These are phyloP conservation scores for Syrmaticus mikado DNA, from an alignment of 2,113 vertebrate species.

Conservation along the genomic window DNA sequence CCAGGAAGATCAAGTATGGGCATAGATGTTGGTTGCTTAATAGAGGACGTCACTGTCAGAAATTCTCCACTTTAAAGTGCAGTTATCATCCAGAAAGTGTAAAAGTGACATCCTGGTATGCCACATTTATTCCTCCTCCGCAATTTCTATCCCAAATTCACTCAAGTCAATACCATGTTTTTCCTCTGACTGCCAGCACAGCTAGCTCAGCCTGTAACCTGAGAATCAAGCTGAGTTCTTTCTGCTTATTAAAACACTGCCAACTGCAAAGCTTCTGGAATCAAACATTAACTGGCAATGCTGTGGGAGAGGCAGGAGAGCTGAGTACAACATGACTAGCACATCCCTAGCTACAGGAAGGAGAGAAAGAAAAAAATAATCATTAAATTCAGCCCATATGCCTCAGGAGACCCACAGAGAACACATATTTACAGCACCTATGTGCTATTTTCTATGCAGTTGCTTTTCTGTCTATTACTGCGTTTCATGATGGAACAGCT, in stretches of 20 bases:
- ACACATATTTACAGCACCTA: neutral
- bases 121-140: slow-evolving; percentile 61
- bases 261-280: slow-evolving; percentile 67
- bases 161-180: slow-evolving; percentile 64
- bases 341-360: slow-evolving; percentile 16
- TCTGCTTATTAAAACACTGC: slow-evolving; percentile 70
- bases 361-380: neutral
- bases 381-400: neutral
- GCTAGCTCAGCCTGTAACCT: slow-evolving; percentile 67
- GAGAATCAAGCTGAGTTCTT: slow-evolving; percentile 69
- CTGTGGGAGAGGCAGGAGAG: slow-evolving; percentile 37
- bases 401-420: neutral
- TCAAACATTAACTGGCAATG: slow-evolving; percentile 42
- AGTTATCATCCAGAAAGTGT: slow-evolving; percentile 62
- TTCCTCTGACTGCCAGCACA: slow-evolving; percentile 58
- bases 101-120: slow-evolving; percentile 61
- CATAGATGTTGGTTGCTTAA: slow-evolving; percentile 22
- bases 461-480: neutral
- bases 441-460: neutral
- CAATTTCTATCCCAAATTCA: slow-evolving; percentile 66
- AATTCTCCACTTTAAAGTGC: slow-evolving; percentile 55
- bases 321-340: slow-evolving; percentile 4
- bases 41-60: slow-evolving; percentile 50
- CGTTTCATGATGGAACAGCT: neutral
- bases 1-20: neutral